These are phyloP conservation scores for Sarcophaga carnaria DNA, from an alignment of 2,888 invertebrate species.

Conservation along the genomic window DNA sequence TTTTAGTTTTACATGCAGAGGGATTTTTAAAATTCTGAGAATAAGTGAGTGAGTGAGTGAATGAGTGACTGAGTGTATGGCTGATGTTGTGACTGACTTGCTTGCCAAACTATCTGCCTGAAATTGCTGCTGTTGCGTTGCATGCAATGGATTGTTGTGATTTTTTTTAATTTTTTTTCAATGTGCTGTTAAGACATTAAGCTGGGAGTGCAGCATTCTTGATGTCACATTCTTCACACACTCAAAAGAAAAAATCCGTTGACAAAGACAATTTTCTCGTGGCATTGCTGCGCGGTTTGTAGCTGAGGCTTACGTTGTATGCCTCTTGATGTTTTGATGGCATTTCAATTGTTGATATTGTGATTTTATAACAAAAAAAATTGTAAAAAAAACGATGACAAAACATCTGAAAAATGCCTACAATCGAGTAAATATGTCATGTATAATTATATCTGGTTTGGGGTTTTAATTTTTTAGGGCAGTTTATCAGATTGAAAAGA, in stretches of 20 bases:
- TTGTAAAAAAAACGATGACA: constrained; percentile 25
- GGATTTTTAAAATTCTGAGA: constrained; percentile 58
- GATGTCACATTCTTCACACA: constrained; percentile 51
- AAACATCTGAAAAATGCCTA: constrained; percentile 34
- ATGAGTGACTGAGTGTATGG: constrained; percentile 51
- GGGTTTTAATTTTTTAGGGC: too few relatives aligned
- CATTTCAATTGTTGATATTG: constrained; percentile 56
- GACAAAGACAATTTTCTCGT: constrained; percentile 27
- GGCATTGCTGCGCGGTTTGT: constrained; percentile 22
- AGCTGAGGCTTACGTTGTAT: not conserved
- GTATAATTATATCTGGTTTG: constrained; percentile 38
- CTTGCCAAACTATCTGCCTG: constrained; percentile 60
- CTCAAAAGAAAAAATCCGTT: constrained; percentile 15
- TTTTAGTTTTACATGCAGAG: constrained; percentile 54
- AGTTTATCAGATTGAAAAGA: too few relatives aligned
- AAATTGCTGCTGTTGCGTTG: constrained; percentile 49
- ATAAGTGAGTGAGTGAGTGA: constrained; percentile 46
- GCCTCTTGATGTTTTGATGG: constrained; percentile 31
- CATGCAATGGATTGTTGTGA: constrained; percentile 60
- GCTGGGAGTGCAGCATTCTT: constrained; percentile 60
- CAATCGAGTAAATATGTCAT: constrained; percentile 42
- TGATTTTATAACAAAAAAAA: constrained; percentile 17
- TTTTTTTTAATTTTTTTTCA: not conserved
- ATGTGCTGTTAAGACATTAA: constrained; percentile 49
- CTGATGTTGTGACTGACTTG: constrained; percentile 45